Base-by-base conservation (phyloP, 92 coral and sea anemone genomes). In the Phenganax marumi region DNA sequence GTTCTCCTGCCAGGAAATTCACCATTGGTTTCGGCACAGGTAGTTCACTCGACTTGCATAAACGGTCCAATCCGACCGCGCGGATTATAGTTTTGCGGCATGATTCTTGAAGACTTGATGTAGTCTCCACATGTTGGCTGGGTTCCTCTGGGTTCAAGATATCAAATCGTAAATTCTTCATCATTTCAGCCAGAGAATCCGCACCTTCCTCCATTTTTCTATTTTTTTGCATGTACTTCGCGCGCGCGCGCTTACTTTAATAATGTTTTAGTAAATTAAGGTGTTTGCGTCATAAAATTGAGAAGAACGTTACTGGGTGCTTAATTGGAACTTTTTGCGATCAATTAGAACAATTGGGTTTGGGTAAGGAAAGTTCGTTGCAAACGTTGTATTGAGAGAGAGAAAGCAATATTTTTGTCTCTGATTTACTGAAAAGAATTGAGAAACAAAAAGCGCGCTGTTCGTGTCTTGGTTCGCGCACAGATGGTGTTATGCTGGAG, bases 1-100 rank as follows among this genome's bases (percentile, higher is more conserved):
- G 82, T 71, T 96, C 97, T 43, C 91, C 91, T 70, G 97, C 89
- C 68, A 96, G 85, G 66, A 90, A 88, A 53, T 77, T 90, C 68
- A 92, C 82, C 86, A 96, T 92, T 48, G 97, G 86, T 50, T 90
- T 87, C 8, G 99, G 99, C 23, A 96, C 78, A 18, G 99, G 99
- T 1, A 96, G 92, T 23, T 96, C 99, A 12, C 91, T 89, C 25
- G 90, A 86, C 23, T 97, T 92, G 69, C 93, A 87, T 56, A 96
- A 81, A 25, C 93, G 85, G 77, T 92, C 90, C 18, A 96, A 88
- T 4, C 99, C 99, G 9, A 96, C 92, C 6, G 97, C 87, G 48
- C 93, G 97, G 8, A 96, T 83, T 25, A 96, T 92, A 64, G 90
- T 88, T 50, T 88, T 85, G 74, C 99, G 97, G 43, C 92, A 89